Evolutionary conservation across 2,888 invertebrate species (phyloP).

Genomic region (Cylindroiulus punctatus): DNA sequence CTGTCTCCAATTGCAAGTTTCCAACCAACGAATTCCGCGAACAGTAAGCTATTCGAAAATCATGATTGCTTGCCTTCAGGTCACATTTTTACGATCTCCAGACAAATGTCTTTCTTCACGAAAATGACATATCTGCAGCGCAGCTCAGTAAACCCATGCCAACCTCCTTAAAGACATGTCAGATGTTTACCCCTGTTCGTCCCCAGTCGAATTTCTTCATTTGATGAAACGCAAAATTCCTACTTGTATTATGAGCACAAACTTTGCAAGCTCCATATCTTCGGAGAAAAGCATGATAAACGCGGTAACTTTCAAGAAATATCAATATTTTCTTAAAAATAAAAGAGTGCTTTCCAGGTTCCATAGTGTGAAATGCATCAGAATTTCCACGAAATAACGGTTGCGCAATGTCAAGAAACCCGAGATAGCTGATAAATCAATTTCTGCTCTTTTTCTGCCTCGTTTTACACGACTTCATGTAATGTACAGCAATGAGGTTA

Average conservation of each 20-base stretch:
- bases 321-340: constrained; percentile 20
- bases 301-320: neutral
- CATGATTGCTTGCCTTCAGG: too few species aligned
- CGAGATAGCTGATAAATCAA: constrained; percentile 22
- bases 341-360: neutral
- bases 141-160: neutral
- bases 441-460: neutral
- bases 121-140: constrained; percentile 1
- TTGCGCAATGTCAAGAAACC: neutral
- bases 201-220: neutral
- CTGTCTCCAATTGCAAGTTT: too few species aligned
- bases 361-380: neutral
- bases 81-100: neutral
- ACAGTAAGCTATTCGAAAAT: too few species aligned
- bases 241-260: neutral
- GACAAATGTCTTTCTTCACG: neutral
- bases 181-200: neutral
- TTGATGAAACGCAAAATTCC: neutral
- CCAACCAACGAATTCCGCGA: too few species aligned
- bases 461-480: neutral
- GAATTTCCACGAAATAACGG: neutral
- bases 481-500: neutral
- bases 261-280: neutral
- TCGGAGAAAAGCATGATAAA: neutral
- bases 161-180: neutral